phyloP scores from a whole-genome alignment of 2,888 invertebrate genomes.

The Oxytorus armatus region DNA sequence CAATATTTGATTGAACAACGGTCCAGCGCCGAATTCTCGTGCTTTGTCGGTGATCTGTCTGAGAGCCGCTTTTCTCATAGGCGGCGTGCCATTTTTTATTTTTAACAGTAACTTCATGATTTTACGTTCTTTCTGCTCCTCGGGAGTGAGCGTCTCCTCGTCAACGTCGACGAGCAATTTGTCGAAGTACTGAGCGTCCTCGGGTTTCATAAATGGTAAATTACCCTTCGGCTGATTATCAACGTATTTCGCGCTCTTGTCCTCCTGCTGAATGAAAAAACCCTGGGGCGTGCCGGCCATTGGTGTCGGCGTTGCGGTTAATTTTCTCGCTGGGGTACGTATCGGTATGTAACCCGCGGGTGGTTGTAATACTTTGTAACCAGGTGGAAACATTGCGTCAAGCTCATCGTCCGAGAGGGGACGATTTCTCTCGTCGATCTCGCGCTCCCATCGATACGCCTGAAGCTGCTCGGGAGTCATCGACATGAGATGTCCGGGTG shows the following conservation, averaged over 20 bases:
- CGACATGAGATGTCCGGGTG: slow-evolving; percentile 97
- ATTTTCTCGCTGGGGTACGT: slow-evolving; percentile 98
- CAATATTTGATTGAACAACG: slow-evolving; percentile 99
- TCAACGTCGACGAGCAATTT: slow-evolving; percentile 99
- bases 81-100: slow-evolving; percentile 99
- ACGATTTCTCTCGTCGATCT: slow-evolving; percentile 98
- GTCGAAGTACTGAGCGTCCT: slow-evolving; percentile 99
- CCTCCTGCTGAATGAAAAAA: slow-evolving; percentile 97
- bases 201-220: slow-evolving; percentile 99
- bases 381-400: slow-evolving; percentile 98
- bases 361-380: slow-evolving; percentile 98
- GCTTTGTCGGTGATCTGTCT: slow-evolving; percentile 99
- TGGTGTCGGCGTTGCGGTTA: slow-evolving; percentile 99
- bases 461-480: slow-evolving; percentile 99
- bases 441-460: slow-evolving; percentile 98
- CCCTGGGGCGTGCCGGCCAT: slow-evolving; percentile 96
- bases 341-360: slow-evolving; percentile 98
- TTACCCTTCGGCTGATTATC: slow-evolving; percentile 99
- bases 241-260: slow-evolving; percentile 93
- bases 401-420: slow-evolving; percentile 98
- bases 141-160: slow-evolving; percentile 96
- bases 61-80: slow-evolving; percentile 99
- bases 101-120: slow-evolving; percentile 99
- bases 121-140: slow-evolving; percentile 99
- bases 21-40: slow-evolving; percentile 98